Base-by-base conservation (phyloP, 2,888 invertebrate species). In the Reticulitermes lucifugus region DNA sequence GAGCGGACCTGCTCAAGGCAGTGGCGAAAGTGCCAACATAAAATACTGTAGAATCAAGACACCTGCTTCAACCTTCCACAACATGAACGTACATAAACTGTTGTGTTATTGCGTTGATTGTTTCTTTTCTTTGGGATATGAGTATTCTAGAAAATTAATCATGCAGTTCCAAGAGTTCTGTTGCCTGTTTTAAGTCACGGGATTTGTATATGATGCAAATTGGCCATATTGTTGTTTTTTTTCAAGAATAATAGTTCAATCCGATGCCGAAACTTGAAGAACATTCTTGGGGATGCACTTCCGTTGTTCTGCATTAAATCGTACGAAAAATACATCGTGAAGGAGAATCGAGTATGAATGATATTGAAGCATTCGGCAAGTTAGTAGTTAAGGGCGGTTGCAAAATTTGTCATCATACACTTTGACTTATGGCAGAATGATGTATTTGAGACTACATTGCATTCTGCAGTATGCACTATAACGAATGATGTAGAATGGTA, bases 1-100 rank as follows among this genome's bases (percentile, higher is more conserved):
- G 92, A 93, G 93, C 88, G 89, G 95, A 96, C 92, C 94, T 96
- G 89, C 93, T 95, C 89, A 96, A 96, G 93, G 93, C 93, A 87
- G 95, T 95, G 90, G 94, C 94, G 90, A 95, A 95, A 92, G 95
- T 95, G 91, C 95, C 95, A 88, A 95, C 87, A 83, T 87, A 87
- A 85, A 77, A 21, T 43, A 4, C 46, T 12, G 12, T 9, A 46
- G 0, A 10, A 25, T 35, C 73, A 73, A 9, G 7, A 18, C 7
- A 41, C 9, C 6, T 65, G n/a, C 60, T 60, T 71, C 65, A 3
- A 25, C 73, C 73, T 73, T 73, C 73, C 73, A 7, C 21, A 73
- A 35, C 2, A 35, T 35, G 35, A 35, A 35, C 35, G 35, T 73
- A 73, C 14, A 73, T 10, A 35, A 65, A 65, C 65, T 65, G n/a